Evolutionary conservation across 2,113 vertebrate species (phyloP).

Genomic region (Pedionomus torquatus): DNA sequence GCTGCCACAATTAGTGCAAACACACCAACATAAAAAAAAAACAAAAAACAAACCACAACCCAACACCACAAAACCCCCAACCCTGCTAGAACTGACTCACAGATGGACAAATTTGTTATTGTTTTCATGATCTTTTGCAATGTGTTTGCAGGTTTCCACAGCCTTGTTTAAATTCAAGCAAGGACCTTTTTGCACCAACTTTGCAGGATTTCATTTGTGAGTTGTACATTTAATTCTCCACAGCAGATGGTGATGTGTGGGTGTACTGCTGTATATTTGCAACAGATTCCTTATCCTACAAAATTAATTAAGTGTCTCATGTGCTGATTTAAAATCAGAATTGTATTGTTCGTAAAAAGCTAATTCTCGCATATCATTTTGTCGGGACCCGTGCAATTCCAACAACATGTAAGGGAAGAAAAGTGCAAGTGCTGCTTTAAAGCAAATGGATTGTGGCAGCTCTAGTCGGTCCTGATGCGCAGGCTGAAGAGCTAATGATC

Average conservation of each 20-base stretch:
- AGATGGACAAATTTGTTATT: constrained; percentile 72
- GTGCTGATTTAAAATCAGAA: constrained; percentile 69
- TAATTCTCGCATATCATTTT: constrained; percentile 45
- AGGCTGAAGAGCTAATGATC: not conserved
- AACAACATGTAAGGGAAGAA: not conserved
- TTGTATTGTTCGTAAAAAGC: constrained; percentile 51
- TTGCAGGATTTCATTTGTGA: constrained; percentile 66
- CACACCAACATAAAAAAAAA: not conserved
- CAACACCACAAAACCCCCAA: not conserved
- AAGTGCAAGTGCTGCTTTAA: not conserved
- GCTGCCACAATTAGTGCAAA: constrained; percentile 31
- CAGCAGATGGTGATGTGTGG: constrained; percentile 81
- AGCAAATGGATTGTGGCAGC: not conserved
- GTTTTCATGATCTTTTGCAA: constrained; percentile 73
- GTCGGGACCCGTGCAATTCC: not conserved
- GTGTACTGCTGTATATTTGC: constrained; percentile 77
- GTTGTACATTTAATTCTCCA: constrained; percentile 75
- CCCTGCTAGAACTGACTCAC: constrained; percentile 19
- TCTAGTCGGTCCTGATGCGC: not conserved
- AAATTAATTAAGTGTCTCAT: constrained; percentile 79
- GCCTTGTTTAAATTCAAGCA: constrained; percentile 69
- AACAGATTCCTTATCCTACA: constrained; percentile 75
- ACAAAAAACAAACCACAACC: too few species aligned
- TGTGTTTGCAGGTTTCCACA: constrained; percentile 73
- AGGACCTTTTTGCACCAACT: constrained; percentile 74